These are phyloP conservation scores for Amphimallon solstitiale DNA, from an alignment of 2,888 invertebrate genomes.

Conservation along the genomic window DNA sequence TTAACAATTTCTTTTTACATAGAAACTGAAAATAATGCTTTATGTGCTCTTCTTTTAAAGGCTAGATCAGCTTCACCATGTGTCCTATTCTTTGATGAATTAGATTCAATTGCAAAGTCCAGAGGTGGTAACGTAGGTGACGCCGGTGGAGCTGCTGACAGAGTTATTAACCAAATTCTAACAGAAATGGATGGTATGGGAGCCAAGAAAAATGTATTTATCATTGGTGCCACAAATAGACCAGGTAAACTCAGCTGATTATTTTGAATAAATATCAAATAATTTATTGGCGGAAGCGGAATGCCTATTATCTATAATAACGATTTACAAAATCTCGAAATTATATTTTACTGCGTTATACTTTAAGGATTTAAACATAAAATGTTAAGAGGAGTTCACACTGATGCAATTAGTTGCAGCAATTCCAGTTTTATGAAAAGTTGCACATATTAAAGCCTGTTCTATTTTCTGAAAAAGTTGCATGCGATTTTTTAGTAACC, in stretches of 20 bases:
- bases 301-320: no score
- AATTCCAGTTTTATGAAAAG: no score
- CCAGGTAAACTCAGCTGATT: constrained; percentile 63
- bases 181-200: constrained; percentile 99
- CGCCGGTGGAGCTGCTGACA: constrained; percentile 98
- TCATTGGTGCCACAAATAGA: constrained; percentile 95
- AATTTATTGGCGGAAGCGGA: no score
- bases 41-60: constrained; percentile 64
- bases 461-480: no score
- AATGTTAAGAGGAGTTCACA: no score
- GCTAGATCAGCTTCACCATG: constrained; percentile 99
- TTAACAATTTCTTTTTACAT: neutral
- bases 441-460: no score
- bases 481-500: no score
- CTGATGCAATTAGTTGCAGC: no score
- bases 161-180: constrained; percentile 99
- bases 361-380: no score
- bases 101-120: constrained; percentile 99
- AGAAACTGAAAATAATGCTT: neutral
- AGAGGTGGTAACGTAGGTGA: constrained; percentile 97
- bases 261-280: neutral
- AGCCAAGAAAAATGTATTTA: constrained; percentile 99
- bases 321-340: no score
- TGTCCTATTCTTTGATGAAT: constrained; percentile 98
- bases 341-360: no score